phyloP scores from a whole-genome alignment of 2,797 vertebrate species.

The Amphiprion clarkii region DNA sequence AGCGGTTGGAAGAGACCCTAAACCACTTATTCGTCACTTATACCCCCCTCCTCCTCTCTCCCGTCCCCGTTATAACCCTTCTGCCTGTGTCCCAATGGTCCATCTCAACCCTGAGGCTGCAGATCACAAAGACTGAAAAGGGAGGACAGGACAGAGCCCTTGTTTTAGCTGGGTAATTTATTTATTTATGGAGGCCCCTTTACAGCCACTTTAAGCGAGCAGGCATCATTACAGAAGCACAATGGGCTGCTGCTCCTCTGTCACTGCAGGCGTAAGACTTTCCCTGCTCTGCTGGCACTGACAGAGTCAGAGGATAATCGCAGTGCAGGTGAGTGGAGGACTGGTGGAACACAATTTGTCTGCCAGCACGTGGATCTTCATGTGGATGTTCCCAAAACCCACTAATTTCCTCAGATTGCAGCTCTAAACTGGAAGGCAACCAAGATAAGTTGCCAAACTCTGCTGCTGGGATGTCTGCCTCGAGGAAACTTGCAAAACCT shows the following conservation, averaged over 20 bases:
- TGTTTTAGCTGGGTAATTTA: constrained; percentile 81
- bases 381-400: constrained; percentile 38
- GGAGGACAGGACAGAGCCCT: constrained; percentile 76
- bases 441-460: constrained; percentile 40
- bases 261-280: constrained; percentile 48
- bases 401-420: constrained; percentile 63
- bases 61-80: constrained; percentile 58
- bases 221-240: constrained; percentile 74
- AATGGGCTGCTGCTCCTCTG: constrained; percentile 39
- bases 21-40: constrained; percentile 83
- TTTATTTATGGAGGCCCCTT: constrained; percentile 87
- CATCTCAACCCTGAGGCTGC: constrained; percentile 76
- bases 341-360: constrained; percentile 33
- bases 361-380: constrained; percentile 58
- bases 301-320: constrained; percentile 21
- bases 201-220: constrained; percentile 72
- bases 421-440: constrained; percentile 51
- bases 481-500: constrained; percentile 47
- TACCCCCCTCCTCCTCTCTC: constrained; percentile 51
- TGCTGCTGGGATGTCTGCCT: constrained; percentile 58
- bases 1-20: constrained; percentile 89
- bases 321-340: constrained; percentile 54
- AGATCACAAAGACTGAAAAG: constrained; percentile 79
- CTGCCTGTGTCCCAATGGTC: constrained; percentile 63
- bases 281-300: constrained; percentile 35